Conservation (phyloP, 2,113 vertebrate species). For the Pterocles gutturalis region DNA sequence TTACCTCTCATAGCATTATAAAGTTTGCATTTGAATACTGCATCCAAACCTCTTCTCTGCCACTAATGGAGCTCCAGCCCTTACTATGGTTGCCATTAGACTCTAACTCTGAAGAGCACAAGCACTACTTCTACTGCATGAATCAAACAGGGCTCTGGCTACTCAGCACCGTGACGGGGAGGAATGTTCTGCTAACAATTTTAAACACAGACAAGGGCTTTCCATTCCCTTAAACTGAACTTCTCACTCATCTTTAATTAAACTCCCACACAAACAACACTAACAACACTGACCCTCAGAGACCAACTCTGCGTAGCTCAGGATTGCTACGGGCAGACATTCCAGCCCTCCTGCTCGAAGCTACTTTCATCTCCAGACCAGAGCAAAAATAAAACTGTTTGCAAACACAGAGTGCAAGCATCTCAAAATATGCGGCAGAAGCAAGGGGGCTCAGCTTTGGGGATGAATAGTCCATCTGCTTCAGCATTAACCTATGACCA, state of each 20-base stretch:
- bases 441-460: neutral
- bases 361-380: neutral
- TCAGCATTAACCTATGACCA: neutral
- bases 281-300: neutral
- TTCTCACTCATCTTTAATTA: neutral
- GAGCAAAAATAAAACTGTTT: neutral
- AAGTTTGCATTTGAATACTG: neutral
- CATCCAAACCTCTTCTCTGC: neutral
- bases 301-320: rapidly evolving
- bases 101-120: neutral
- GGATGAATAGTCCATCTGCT: neutral
- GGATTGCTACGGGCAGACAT: neutral
- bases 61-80: neutral
- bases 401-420: neutral
- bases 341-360: neutral
- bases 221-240: neutral
- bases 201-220: neutral
- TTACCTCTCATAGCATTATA: neutral
- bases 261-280: neutral
- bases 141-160: neutral
- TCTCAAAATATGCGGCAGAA: neutral
- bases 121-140: neutral
- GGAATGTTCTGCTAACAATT: neutral
- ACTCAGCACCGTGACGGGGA: neutral
- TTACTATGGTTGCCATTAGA: rapidly evolving